Evolutionary conservation across 2,797 vertebrate species (phyloP).

Genomic region (Sitta carolinensis): DNA sequence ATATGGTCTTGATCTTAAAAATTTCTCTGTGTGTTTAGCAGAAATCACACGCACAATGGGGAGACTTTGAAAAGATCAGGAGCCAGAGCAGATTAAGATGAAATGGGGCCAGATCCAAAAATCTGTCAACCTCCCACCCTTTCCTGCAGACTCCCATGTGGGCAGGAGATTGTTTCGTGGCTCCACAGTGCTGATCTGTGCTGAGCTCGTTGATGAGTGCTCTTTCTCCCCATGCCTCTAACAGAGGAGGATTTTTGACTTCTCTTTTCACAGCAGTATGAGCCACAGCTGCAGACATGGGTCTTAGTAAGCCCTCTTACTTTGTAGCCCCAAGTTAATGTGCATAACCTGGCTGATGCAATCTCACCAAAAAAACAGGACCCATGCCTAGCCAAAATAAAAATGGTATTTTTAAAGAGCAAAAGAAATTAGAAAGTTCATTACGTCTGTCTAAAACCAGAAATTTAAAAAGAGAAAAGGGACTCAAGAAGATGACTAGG

Average conservation of each 20-base stretch:
- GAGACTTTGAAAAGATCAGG: slow-evolving; percentile 54
- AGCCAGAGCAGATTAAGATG: slow-evolving; percentile 58
- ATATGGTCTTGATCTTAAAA: slow-evolving; percentile 66
- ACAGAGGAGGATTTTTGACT: neutral
- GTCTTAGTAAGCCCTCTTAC: neutral
- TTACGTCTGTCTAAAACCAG: neutral
- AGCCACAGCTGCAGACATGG: slow-evolving; percentile 23
- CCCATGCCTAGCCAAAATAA: neutral
- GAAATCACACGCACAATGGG: slow-evolving; percentile 49
- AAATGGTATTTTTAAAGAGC: neutral
- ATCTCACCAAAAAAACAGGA: neutral
- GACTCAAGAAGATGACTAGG: neutral
- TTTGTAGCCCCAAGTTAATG: neutral
- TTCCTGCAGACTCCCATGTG: slow-evolving; percentile 66
- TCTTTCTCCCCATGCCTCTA: neutral
- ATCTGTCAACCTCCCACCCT: slow-evolving; percentile 58
- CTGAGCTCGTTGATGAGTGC: neutral
- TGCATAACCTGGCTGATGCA: neutral
- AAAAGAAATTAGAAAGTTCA: neutral
- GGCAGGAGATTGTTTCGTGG: slow-evolving; percentile 27
- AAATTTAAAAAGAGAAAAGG: neutral
- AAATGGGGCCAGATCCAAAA: slow-evolving; percentile 62
- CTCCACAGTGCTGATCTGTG: slow-evolving; percentile 23
- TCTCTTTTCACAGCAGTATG: neutral
- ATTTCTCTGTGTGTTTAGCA: slow-evolving; percentile 55